A percentile compares a stretch with the other conserved stretches of the same genome.
Evolutionary conservation across 2,113 vertebrate genomes (phyloP).

Genomic region (Gymnogyps californianus): DNA sequence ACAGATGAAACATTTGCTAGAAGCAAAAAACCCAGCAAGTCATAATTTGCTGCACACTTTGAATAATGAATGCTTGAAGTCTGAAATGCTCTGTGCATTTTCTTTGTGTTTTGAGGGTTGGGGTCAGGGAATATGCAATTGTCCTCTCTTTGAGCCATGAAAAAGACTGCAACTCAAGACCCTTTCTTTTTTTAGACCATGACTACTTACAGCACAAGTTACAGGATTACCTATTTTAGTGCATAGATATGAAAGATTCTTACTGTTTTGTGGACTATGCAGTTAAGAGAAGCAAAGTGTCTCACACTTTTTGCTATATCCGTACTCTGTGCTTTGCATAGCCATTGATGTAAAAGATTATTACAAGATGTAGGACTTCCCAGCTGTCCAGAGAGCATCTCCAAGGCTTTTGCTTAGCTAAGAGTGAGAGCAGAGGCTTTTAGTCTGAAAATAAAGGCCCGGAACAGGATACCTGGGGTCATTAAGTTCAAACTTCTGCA

Average conservation of each 20-base stretch:
- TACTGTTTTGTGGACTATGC: not conserved
- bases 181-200: not conserved
- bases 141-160: not conserved
- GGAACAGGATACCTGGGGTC: not conserved
- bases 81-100: not conserved
- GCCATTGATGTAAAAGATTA: not conserved
- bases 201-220: not conserved
- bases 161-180: not conserved
- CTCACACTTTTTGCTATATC: not conserved
- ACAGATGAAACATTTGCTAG: not conserved
- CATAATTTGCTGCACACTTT: not conserved
- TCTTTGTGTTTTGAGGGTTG: not conserved
- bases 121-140: not conserved
- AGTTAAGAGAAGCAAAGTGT: not conserved
- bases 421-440: not conserved
- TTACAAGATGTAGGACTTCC: not conserved
- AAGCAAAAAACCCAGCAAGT: not conserved
- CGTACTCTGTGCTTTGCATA: not conserved
- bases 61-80: not conserved
- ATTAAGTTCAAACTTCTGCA: not conserved
- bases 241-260: not conserved
- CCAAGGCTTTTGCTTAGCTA: not conserved
- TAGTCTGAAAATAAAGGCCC: not conserved
- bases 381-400: not conserved
- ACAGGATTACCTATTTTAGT: not conserved